Conservation (phyloP, 2,888 invertebrate species). For the Fissipunctia ypsillon region DNA sequence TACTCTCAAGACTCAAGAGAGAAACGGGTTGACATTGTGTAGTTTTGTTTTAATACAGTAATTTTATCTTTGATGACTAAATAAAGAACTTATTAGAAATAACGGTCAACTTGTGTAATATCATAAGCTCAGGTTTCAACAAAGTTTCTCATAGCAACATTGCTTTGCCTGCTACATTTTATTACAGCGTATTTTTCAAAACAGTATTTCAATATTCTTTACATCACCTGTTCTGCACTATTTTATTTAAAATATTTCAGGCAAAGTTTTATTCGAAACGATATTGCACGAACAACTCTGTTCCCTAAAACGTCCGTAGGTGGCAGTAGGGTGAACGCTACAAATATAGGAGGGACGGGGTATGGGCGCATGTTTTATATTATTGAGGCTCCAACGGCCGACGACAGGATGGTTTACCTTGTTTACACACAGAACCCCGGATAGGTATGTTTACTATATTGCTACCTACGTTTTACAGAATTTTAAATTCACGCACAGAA, state of each 20-base stretch:
- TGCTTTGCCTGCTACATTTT: constrained; percentile 21
- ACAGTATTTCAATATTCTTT: constrained; percentile 50
- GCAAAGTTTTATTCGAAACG: constrained; percentile 60
- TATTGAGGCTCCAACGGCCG: constrained; percentile 84
- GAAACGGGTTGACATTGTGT: constrained; percentile 31
- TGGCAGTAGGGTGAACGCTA: constrained; percentile 75
- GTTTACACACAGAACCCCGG: constrained; percentile 76
- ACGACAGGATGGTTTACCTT: constrained; percentile 79
- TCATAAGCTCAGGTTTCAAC: not conserved
- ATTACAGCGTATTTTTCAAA: constrained; percentile 30
- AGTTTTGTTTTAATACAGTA: constrained; percentile 25
- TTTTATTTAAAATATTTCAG: constrained; percentile 65
- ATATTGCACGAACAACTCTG: constrained; percentile 61
- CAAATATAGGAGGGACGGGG: constrained; percentile 78
- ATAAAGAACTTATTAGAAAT: constrained; percentile 11
- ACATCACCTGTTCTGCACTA: constrained; percentile 61
- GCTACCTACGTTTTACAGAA: constrained; percentile 37
- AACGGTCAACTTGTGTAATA: constrained; percentile 6
- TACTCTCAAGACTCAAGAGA: constrained; percentile 25
- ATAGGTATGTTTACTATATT: constrained; percentile 48
- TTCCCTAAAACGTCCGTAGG: constrained; percentile 68
- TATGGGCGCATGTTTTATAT: constrained; percentile 87
- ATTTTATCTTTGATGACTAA: constrained; percentile 21
- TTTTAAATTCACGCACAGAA: constrained; percentile 41
- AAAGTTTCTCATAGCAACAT: constrained; percentile 16